A percentile compares a stretch with the other conserved stretches of the same genome.
These are phyloP conservation scores for Drosophila fungiperda DNA, from an alignment of 2,888 invertebrate genomes.

Conservation along the genomic window DNA sequence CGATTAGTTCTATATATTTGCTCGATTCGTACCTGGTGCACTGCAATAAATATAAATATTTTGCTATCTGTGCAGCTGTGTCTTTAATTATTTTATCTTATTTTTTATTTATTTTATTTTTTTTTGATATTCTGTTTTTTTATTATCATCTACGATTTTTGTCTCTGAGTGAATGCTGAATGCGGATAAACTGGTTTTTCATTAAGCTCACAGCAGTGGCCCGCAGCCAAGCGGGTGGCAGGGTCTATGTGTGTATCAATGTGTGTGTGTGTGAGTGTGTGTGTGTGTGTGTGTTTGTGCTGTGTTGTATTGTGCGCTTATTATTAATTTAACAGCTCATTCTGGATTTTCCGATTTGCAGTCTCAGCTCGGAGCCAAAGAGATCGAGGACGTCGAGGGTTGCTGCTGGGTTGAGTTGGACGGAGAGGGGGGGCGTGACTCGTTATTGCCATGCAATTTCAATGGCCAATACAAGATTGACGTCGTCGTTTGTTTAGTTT, in stretches of 20 bases:
- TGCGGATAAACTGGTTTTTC: slow-evolving; percentile 69
- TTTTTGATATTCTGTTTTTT: slow-evolving; percentile 6
- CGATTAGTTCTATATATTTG: slow-evolving; percentile 7
- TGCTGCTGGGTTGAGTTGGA: neutral
- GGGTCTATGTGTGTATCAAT: neutral
- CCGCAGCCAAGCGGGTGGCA: slow-evolving; percentile 29
- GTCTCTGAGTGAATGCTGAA: slow-evolving; percentile 60
- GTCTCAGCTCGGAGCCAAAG: slow-evolving; percentile 38
- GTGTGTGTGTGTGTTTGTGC: slow-evolving; percentile 5
- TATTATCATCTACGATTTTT: slow-evolving; percentile 55
- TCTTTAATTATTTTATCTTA: slow-evolving; percentile 15
- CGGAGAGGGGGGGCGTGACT: slow-evolving; percentile 14
- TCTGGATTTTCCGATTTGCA: slow-evolving; percentile 74
- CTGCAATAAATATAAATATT: slow-evolving; percentile 50
- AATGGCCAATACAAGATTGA: slow-evolving; percentile 54
- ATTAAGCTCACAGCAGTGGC: slow-evolving; percentile 62
- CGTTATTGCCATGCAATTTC: slow-evolving; percentile 32
- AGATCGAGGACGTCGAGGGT: slow-evolving; percentile 24
- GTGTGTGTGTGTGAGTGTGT: neutral
- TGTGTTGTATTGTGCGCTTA: slow-evolving; percentile 59
- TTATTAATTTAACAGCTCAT: slow-evolving; percentile 79
- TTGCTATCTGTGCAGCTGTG: slow-evolving; percentile 53
- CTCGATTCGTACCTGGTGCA: slow-evolving; percentile 20
- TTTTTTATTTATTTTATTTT: neutral
- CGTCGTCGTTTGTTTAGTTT: slow-evolving; percentile 47